Conservation (phyloP, 23 tunicate species). For the Trididemnum clinides region DNA sequence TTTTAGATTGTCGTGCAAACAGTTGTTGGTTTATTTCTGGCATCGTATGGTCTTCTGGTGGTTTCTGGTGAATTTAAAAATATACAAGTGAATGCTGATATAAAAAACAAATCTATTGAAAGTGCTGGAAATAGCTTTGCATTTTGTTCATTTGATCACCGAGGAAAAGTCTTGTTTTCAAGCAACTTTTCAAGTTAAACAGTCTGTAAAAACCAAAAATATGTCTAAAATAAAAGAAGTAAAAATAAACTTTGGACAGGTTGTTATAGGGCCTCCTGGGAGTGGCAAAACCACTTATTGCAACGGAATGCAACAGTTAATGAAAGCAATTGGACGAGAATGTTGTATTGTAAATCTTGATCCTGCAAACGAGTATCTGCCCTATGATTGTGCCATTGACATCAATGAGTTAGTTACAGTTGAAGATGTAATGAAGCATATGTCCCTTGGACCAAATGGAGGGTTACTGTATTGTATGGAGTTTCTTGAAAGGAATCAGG, state of each 20-base stretch:
- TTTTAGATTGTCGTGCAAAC: slow-evolving; percentile 76
- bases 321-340: slow-evolving; percentile 71
- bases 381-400: slow-evolving; percentile 86
- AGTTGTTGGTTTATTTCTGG: slow-evolving; percentile 59
- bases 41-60: slow-evolving; percentile 71
- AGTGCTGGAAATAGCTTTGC: slow-evolving; percentile 74
- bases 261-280: slow-evolving; percentile 98
- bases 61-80: slow-evolving; percentile 89
- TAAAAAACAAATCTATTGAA: slow-evolving; percentile 79
- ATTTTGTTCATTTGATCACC: slow-evolving; percentile 78
- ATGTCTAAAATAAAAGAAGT: slow-evolving; percentile 11
- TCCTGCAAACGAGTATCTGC: slow-evolving; percentile 91
- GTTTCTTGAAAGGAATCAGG: slow-evolving; percentile 71
- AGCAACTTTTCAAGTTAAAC: background rate
- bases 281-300: slow-evolving; percentile 97
- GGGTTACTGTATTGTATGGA: slow-evolving; percentile 95
- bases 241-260: slow-evolving; percentile 63
- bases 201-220: background rate
- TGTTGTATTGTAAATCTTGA: slow-evolving; percentile 92
- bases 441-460: slow-evolving; percentile 97
- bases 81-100: slow-evolving; percentile 87
- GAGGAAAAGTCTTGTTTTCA: slow-evolving; percentile 73
- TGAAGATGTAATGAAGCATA: slow-evolving; percentile 89
- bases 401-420: slow-evolving; percentile 86
- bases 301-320: slow-evolving; percentile 89